These are phyloP conservation scores for Microchirus variegatus DNA, from an alignment of 2,797 vertebrate species.

Conservation along the genomic window DNA sequence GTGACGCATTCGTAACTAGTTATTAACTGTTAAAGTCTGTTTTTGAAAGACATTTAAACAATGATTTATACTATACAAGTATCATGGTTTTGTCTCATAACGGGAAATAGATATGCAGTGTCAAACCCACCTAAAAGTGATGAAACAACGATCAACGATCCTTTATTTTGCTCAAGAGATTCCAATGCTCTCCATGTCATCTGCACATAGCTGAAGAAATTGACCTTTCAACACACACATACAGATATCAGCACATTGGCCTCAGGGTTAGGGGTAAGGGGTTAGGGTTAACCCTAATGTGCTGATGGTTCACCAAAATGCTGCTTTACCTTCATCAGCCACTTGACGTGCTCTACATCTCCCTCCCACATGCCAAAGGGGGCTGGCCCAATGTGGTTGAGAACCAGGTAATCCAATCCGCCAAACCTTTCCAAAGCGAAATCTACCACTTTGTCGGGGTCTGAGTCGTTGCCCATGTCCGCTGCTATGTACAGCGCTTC, in stretches of 20 bases:
- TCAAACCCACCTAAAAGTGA: constrained; percentile 83
- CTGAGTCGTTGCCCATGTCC: constrained; percentile 83
- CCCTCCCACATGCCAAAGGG: constrained; percentile 82
- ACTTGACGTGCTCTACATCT: constrained; percentile 78
- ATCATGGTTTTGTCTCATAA: not conserved
- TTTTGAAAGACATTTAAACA: no score
- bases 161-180: constrained; percentile 81
- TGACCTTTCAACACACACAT: constrained; percentile 78
- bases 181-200: constrained; percentile 84
- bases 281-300: no score
- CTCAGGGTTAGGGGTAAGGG: no score
- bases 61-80: no score
- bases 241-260: not conserved
- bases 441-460: constrained; percentile 80
- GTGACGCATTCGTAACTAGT: constrained; percentile 14
- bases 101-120: not conserved
- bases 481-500: constrained; percentile 81
- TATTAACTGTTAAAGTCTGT: no score
- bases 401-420: constrained; percentile 87
- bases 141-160: constrained; percentile 86
- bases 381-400: constrained; percentile 86
- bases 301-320: not conserved
- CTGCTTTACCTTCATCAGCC: constrained; percentile 87
- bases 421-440: constrained; percentile 86
- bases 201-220: constrained; percentile 89